A percentile compares a stretch with the other conserved stretches of the same genome.
These are phyloP conservation scores for Meiosimyza decipiens DNA, from an alignment of 2,888 invertebrate genomes.

Conservation along the genomic window DNA sequence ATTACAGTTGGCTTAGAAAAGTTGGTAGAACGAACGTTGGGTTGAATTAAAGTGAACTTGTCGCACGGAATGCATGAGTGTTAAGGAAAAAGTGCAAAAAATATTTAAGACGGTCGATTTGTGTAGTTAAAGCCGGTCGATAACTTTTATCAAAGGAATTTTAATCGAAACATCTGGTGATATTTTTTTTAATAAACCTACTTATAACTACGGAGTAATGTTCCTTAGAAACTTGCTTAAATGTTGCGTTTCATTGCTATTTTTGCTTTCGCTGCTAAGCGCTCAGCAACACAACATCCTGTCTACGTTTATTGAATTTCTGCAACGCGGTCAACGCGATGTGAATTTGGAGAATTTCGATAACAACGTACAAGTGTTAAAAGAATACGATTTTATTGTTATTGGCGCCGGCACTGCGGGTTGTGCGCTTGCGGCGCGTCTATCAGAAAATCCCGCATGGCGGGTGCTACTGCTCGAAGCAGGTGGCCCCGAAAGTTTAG, in stretches of 20 bases:
- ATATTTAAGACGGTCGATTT: too few relatives aligned
- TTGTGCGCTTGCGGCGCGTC: slow-evolving; percentile 78
- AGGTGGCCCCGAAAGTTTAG: slow-evolving; percentile 75
- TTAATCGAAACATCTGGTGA: too few relatives aligned
- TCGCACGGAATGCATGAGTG: too few relatives aligned
- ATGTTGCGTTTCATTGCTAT: background rate
- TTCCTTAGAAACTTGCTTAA: too few relatives aligned
- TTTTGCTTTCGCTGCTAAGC: background rate
- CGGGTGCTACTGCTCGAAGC: slow-evolving; percentile 77
- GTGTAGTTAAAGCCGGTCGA: too few relatives aligned
- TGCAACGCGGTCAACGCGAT: slow-evolving; percentile 55
- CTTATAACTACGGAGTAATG: too few relatives aligned
- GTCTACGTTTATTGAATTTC: slow-evolving; percentile 47
- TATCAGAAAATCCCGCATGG: slow-evolving; percentile 77
- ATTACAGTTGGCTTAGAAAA: too few relatives aligned
- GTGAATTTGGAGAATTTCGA: slow-evolving; percentile 54
- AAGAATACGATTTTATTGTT: slow-evolving; percentile 79
- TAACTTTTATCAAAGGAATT: too few relatives aligned
- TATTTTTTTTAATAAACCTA: too few relatives aligned
- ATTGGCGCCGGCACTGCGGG: slow-evolving; percentile 86
- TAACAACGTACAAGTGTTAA: slow-evolving; percentile 45
- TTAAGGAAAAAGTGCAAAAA: too few relatives aligned
- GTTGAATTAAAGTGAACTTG: too few relatives aligned
- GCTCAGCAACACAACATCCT: slow-evolving; percentile 43
- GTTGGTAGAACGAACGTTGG: too few relatives aligned